Evolutionary conservation across 2,113 vertebrate genomes (phyloP), one percentile per base, ranked within the genome.

Genomic region (Prionailurus viverrinus): DNA sequence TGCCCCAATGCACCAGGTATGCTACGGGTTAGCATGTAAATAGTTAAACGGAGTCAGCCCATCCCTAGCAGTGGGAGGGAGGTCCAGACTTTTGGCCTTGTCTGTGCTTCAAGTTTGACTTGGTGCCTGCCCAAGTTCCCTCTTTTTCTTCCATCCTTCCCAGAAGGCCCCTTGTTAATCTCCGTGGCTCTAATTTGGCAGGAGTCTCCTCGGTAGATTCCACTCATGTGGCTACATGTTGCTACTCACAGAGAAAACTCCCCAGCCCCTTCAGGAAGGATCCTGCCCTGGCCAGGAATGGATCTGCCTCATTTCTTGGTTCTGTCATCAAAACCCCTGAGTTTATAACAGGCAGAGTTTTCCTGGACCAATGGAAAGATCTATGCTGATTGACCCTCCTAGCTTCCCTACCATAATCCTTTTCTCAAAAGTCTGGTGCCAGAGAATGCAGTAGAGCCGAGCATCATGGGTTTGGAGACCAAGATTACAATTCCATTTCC

Each of bases 11-110:
- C 15, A 15, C 25, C 16, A 21, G 31, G 39, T 41, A 3, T 36
- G 51, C 55, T 1, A 0, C 3, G 58, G 45, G 14, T 15, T 53
- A 55, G 74, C 6, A 0, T 7, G 11, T 18, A 11, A 45, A 61
- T 4, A 27, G 68, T 97, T 68, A 90, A 73, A 80, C 31, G 65
- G 68, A 81, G 31, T 41, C 25, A 21, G 48, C 39, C 55, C 33
- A 7, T 65, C n/a, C 73, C 58, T 29, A 15, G 58, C 16, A 10
- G 12, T 29, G 36, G 7, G 74, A 58, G 48, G 45, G 88, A 63
- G 19, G n/a, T 15, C 39, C 85, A 16, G 5, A 65, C 29, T 74
- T 66, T n/a, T 5, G 29, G 66, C 73, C 27, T 92, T 61, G 68
- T 88, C 41, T 94, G 68, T 48, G 27, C 78, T 71, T 51, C 19